phyloP scores from a whole-genome alignment of 2,113 vertebrate species.

The Rhinichthys klamathensis region DNA sequence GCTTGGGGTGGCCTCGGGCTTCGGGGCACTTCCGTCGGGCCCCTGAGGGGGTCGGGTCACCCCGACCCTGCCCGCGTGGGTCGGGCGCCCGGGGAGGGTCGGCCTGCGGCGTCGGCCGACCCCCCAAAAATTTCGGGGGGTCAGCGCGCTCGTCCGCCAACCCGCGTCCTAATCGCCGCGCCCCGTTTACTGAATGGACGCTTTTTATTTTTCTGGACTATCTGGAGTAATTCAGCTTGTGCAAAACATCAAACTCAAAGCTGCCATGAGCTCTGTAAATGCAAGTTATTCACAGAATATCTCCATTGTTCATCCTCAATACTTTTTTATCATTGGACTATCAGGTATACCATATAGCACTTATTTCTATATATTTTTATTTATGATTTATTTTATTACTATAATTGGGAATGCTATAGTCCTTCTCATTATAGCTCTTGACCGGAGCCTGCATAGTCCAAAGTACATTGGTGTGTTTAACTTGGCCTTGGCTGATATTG shows the following conservation, averaged over 20 bases:
- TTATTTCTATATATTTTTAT: constrained; percentile 43
- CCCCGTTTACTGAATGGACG: no score
- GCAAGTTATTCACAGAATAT: constrained; percentile 1
- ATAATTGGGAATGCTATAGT: constrained; percentile 47
- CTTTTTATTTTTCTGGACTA: no score
- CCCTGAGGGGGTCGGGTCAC: no score
- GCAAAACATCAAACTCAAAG: not conserved
- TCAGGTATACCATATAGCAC: constrained; percentile 34
- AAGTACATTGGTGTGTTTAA: constrained; percentile 75
- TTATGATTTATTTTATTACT: constrained; percentile 61
- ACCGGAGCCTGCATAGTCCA: constrained; percentile 61
- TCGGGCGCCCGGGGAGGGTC: no score
- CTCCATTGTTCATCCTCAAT: constrained; percentile 43
- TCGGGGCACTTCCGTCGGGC: no score
- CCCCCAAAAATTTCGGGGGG: no score
- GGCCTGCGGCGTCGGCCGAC: no score
- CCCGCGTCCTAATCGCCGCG: no score
- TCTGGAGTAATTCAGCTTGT: not conserved
- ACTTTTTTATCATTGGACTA: constrained; percentile 52
- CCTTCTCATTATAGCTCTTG: constrained; percentile 41
- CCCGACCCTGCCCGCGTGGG: no score
- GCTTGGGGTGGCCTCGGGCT: no score
- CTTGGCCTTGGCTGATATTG: constrained; percentile 71
- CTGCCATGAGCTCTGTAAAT: constrained; percentile 30
- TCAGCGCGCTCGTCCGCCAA: no score